Evolutionary conservation across 1,140 invertebrate species (phyloP).

Genomic region (Drosophila kikkawai): DNA sequence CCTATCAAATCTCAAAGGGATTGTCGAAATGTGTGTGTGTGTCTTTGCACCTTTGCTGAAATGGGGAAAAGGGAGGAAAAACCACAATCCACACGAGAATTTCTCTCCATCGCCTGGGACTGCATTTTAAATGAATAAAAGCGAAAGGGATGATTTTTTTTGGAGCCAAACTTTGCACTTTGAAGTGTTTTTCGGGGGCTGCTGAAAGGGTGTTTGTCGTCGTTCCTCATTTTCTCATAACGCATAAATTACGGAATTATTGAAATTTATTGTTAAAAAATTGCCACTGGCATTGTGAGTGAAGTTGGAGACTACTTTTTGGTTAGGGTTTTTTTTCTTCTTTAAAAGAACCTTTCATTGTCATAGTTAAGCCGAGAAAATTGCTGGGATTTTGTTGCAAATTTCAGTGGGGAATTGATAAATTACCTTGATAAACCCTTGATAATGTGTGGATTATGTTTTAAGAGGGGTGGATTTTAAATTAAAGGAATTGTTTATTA

Average conservation of each 20-base stretch:
- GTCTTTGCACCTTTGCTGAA: conserved; percentile 61
- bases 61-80: conserved; percentile 31
- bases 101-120: conserved; percentile 35
- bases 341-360: conserved; percentile 13
- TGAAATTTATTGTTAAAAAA: conserved; percentile 74
- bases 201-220: conserved; percentile 41
- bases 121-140: conserved; percentile 32
- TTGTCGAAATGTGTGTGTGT: conserved; percentile 49
- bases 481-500: background rate
- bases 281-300: conserved; percentile 17
- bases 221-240: conserved; percentile 22
- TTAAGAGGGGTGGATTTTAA: background rate
- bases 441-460: background rate
- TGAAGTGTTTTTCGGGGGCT: conserved; percentile 52
- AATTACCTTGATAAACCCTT: conserved; percentile 5
- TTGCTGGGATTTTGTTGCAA: background rate
- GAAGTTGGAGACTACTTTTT: conserved; percentile 3
- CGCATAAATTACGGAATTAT: conserved; percentile 81
- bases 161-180: conserved; percentile 54
- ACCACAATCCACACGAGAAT: conserved; percentile 67
- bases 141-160: conserved; percentile 29
- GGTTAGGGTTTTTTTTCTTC: too few species aligned
- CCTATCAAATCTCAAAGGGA: conserved; percentile 68
- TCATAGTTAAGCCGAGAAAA: conserved; percentile 20
- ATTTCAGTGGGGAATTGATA: conserved; percentile 8